Evolutionary conservation across 2,797 vertebrate species (phyloP), one percentile per base, ranked within the genome.

Genomic region (Graptemys geographica): DNA sequence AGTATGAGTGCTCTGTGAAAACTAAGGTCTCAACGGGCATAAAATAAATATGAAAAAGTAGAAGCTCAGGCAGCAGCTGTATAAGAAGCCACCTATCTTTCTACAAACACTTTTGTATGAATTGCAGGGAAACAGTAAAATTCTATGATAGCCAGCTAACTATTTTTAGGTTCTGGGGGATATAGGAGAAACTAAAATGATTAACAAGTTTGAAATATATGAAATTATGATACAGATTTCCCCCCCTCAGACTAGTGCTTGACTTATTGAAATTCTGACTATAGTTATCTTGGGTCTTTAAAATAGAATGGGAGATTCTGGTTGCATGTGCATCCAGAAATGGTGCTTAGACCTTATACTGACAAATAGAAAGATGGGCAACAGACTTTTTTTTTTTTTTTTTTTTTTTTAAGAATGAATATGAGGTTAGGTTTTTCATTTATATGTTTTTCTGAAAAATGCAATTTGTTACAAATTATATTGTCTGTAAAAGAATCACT

Each of bases 401-500:
- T 44, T 83, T 97, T 97, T 97, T 98, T 90, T 84, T 79, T 92
- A 90, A 79, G 87, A 85, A 87, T 80, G 31, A 95, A 94, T 86
- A 88, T 93, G 97, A 98, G 93, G 95, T 96, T 97, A 90, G 51
- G 88, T 88, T 95, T 97, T 96, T 90, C 7, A 1, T 94, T 23
- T 94, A 86, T 95, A 95, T 93, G 97, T 96, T 85, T 96, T 96
- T 90, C 93, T 81, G 93, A 96, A 98, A 94, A 97, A 97, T 80
- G 83, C 92, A 96, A 97, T 98, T 97, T 98, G 92, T 97, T 97
- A 95, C 93, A 94, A 98, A 95, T 95, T 97, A 95, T 97, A 98
- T 96, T 96, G 96, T 95, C 98, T 97, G 96, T 96, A 97, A 97
- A 97, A 98, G 96, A 97, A 98, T 97, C 96, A 97, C 98, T 96